Evolutionary conservation across 2,797 vertebrate genomes (phyloP).

Genomic region (Tamandua tetradactyla): DNA sequence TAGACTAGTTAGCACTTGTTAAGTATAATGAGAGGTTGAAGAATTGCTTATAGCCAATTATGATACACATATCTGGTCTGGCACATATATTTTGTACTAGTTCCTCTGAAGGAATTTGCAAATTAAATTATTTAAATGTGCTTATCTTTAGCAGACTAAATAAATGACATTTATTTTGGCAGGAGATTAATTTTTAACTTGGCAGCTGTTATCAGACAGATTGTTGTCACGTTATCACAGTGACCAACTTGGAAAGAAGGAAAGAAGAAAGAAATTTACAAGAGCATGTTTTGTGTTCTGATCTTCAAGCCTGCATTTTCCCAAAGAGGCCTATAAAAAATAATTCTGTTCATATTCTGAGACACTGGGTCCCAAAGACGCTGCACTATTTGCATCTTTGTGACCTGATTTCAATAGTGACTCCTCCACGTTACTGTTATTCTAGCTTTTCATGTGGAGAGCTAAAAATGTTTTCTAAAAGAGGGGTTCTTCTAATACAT

Average conservation of each 20-base stretch:
- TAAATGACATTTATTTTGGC: slow-evolving; percentile 74
- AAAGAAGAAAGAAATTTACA: slow-evolving; percentile 46
- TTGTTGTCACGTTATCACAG: slow-evolving; percentile 57
- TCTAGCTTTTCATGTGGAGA: background rate
- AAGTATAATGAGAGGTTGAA: background rate
- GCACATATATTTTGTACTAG: slow-evolving; percentile 63
- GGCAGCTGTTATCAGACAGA: slow-evolving; percentile 74
- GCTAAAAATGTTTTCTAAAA: slow-evolving; percentile 30
- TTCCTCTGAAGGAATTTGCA: slow-evolving; percentile 68
- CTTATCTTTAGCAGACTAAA: slow-evolving; percentile 73
- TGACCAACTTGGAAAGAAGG: slow-evolving; percentile 56
- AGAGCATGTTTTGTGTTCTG: slow-evolving; percentile 31
- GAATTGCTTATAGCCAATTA: slow-evolving; percentile 53
- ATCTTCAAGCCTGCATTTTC: background rate
- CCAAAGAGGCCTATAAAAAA: slow-evolving; percentile 56
- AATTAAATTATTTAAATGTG: slow-evolving; percentile 75
- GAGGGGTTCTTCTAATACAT: slow-evolving; percentile 31
- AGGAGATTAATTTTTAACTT: slow-evolving; percentile 72
- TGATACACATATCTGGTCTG: slow-evolving; percentile 12
- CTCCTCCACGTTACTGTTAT: background rate
- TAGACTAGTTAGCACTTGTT: background rate
- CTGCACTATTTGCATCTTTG: slow-evolving; percentile 26
- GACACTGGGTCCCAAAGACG: background rate
- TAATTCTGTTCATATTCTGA: background rate
- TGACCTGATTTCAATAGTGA: slow-evolving; percentile 58